These are phyloP conservation scores for Galleria mellonella DNA, from an alignment of 1,140 invertebrate genomes.

Conservation along the genomic window DNA sequence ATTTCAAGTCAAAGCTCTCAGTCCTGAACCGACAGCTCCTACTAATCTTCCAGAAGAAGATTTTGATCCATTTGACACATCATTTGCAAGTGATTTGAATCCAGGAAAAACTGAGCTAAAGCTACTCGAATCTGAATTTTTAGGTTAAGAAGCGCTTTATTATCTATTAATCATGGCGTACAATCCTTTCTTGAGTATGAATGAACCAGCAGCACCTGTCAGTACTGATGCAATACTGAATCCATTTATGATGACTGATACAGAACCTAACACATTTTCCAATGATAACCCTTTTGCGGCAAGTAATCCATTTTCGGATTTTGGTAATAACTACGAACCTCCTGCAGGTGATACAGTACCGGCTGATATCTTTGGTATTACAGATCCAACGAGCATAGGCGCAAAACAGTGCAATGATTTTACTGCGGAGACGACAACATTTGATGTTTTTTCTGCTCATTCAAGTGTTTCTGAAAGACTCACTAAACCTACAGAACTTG, in stretches of 20 bases:
- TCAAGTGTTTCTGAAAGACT: constrained; percentile 25
- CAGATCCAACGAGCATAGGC: constrained; percentile 38
- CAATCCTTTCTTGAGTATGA: constrained; percentile 86
- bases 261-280: constrained; percentile 37
- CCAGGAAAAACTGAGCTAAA: constrained; percentile 87
- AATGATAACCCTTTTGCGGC: constrained; percentile 78
- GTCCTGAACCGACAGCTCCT: constrained; percentile 74
- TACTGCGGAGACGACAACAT: constrained; percentile 13
- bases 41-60: constrained; percentile 53
- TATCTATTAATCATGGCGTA: constrained; percentile 72
- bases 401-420: constrained; percentile 44
- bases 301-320: constrained; percentile 79
- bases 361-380: constrained; percentile 54
- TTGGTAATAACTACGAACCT: constrained; percentile 71
- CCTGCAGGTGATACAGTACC: constrained; percentile 64
- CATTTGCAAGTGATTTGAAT: constrained; percentile 82
- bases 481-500: constrained; percentile 54
- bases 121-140: constrained; percentile 83
- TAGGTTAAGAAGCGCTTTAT: constrained; percentile 48
- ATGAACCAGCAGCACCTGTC: constrained; percentile 70
- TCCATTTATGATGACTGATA: constrained; percentile 81
- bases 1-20: constrained; percentile 80
- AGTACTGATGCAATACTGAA: constrained; percentile 75
- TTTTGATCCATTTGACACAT: constrained; percentile 88
- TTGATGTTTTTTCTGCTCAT: constrained; percentile 36